Base-by-base conservation (phyloP, 30 jellyfish, hydroid and myxozoan species). In the Chironex yamaguchii region DNA sequence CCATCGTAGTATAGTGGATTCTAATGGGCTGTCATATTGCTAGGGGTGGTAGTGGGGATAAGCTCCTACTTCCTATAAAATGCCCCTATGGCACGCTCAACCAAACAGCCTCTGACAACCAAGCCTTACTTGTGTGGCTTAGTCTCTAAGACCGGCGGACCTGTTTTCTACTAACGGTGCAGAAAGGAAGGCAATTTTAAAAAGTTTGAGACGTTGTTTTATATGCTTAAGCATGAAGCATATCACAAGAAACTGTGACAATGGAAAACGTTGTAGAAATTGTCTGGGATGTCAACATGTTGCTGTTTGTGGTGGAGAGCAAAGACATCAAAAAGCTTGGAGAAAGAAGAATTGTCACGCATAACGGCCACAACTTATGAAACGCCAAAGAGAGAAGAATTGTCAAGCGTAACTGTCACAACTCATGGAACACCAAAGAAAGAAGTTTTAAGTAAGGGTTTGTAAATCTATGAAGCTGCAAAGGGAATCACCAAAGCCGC, bases 401-500 rank as follows among this genome's bases (percentile, higher is more conserved):
- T 17, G 58, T 42, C 58, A 42, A 42, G 58, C 58, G 17, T 42
- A 42, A 42, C 58, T 6, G 58, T 17, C 58, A 42, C 58, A 6
- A 42, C 13, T 42, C 58, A 42, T 42, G 58, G 58, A 42, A 42
- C 9, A 42, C 58, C 58, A 17, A 42, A 42, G 58, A 42, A 42
- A 42, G 58, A 42, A 42, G 58, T 42, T 42, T 9, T 42, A 42
- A 42, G 58, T 42, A 42, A 73, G 20, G 87, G 50, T 36, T 20
- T 73, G 14, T 11, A 73, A 49, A 49, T 73, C 29, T 73, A 49
- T 48, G 25, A 26, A n/a, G 82, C 14, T 12, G 87, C 87, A 12
- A 73, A 73, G 29, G 83, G 49, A 42, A 73, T 73, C 79, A 17
- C 34, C 24, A 21, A 21, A 0, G 2, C 27, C 25, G 88, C 52